Conservation (phyloP, 2,888 invertebrate species). For the Coleophora flavipennella region DNA sequence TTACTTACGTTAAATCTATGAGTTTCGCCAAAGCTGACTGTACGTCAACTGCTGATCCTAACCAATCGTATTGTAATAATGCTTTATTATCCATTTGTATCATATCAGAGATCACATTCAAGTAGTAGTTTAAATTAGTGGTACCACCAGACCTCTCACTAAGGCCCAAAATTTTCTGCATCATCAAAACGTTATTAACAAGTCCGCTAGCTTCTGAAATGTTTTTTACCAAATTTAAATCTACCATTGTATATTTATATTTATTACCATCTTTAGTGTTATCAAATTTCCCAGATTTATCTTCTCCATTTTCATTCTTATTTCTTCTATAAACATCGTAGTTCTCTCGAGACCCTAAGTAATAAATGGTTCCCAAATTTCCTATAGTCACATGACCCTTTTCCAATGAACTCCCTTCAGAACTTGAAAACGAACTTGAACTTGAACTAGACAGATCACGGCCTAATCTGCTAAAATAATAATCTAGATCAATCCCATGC, state of each 20-base stretch:
- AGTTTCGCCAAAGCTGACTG: conserved; percentile 37
- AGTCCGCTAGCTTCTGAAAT: not conserved
- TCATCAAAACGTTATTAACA: not conserved
- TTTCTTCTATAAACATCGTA: no score
- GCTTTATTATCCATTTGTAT: conserved; percentile 25
- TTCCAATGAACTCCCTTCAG: no score
- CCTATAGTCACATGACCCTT: no score
- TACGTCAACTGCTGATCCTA: conserved; percentile 41
- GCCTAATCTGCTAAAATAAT: conserved; percentile 23
- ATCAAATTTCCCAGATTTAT: no score
- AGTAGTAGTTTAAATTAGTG: conserved; percentile 19
- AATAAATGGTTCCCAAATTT: no score
- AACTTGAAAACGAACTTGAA: no score
- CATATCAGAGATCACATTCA: conserved; percentile 37
- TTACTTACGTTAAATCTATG: conserved; percentile 37
- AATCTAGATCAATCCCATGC: conserved; percentile 14
- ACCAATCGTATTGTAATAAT: conserved; percentile 43
- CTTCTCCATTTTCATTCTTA: no score
- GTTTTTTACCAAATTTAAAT: not conserved
- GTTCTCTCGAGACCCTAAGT: no score
- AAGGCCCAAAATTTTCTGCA: not conserved
- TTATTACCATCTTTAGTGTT: no score
- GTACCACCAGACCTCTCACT: no score
- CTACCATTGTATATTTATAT: no score
- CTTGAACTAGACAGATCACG: no score